Evolutionary conservation across 2,113 vertebrate species (phyloP).

Genomic region (Phalacrocorax brasilianus): DNA sequence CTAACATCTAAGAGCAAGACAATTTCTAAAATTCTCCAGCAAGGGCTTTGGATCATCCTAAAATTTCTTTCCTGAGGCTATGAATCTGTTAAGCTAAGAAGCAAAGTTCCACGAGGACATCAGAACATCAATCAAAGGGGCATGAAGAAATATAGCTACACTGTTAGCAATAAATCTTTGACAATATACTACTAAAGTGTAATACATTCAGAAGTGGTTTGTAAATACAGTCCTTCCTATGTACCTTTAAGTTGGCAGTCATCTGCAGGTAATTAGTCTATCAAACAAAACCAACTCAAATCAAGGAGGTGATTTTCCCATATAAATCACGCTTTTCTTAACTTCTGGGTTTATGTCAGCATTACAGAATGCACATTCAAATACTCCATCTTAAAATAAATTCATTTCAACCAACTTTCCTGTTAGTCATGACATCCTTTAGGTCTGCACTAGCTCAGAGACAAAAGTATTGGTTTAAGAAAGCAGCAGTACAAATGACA

Average conservation of each 20-base stretch:
- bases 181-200: not conserved
- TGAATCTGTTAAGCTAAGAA: not conserved
- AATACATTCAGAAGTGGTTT: not conserved
- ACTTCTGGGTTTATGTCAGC: not conserved
- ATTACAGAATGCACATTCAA: not conserved
- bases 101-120: not conserved
- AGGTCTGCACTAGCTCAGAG: not conserved
- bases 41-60: not conserved
- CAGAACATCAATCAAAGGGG: not conserved
- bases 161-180: not conserved
- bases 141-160: not conserved
- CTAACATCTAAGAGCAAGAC: not conserved
- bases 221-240: not conserved
- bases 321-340: not conserved
- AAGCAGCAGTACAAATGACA: not conserved
- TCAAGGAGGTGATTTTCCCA: not conserved
- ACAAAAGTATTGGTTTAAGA: not conserved
- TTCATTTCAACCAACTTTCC: not conserved
- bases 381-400: not conserved
- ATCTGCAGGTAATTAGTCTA: not conserved
- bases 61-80: not conserved
- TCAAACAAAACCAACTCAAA: not conserved
- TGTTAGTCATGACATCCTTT: not conserved
- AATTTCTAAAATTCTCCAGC: not conserved
- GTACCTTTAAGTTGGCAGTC: not conserved